Evolutionary conservation across 1,140 invertebrate species (phyloP).

Genomic region (Cyrtorhinus lividipennis): DNA sequence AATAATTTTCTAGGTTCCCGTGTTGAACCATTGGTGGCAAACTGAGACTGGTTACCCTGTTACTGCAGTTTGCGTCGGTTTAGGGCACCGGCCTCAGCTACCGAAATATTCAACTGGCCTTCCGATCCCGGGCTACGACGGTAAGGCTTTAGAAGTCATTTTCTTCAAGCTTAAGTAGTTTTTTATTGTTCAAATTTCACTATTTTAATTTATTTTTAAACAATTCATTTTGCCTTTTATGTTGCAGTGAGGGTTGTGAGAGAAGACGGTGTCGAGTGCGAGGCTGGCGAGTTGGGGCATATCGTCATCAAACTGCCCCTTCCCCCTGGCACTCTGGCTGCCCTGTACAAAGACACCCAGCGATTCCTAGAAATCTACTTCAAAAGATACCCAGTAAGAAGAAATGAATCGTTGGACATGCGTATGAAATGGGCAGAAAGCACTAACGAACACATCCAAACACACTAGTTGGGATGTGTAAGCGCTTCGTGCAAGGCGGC

Average conservation of each 20-base stretch:
- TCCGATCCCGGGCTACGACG: conserved; percentile 68
- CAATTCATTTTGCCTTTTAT: too few relatives aligned
- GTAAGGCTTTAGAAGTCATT: conserved; percentile 37
- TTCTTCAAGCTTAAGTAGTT: neutral
- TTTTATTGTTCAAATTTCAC: too few relatives aligned
- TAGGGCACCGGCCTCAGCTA: conserved; percentile 48
- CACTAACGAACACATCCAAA: too few relatives aligned
- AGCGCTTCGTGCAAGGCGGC: too few relatives aligned
- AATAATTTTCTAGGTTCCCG: conserved; percentile 22
- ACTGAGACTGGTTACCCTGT: conserved; percentile 85
- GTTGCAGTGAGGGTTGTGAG: conserved; percentile 53
- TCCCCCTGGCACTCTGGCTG: conserved; percentile 72
- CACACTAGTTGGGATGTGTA: too few relatives aligned
- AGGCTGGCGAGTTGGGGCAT: conserved; percentile 56
- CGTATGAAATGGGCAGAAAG: too few relatives aligned
- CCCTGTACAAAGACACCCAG: conserved; percentile 68
- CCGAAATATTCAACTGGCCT: conserved; percentile 54
- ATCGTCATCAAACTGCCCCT: conserved; percentile 73
- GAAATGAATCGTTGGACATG: neutral
- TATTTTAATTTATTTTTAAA: too few relatives aligned
- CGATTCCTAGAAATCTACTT: conserved; percentile 70
- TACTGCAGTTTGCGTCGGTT: conserved; percentile 64
- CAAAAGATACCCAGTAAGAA: conserved; percentile 55
- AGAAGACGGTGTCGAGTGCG: conserved; percentile 50
- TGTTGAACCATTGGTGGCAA: conserved; percentile 94